Base-by-base conservation (phyloP, 2,888 invertebrate species). In the Selenia dentaria region DNA sequence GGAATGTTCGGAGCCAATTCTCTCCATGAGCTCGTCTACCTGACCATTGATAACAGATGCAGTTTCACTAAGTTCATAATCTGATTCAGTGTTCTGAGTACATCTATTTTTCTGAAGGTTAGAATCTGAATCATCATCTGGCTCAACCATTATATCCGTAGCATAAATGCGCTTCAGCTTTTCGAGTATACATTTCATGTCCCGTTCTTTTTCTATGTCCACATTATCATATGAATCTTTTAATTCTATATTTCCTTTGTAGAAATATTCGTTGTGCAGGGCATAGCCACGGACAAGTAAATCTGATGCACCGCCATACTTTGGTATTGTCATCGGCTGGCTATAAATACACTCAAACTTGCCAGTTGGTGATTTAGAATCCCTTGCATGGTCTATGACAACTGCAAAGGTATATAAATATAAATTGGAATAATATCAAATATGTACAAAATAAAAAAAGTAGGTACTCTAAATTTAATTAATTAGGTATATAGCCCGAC, bases 301-400 rank as follows among this genome's bases (percentile, higher is more conserved):
- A 42, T 90, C 82, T 5, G 68, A 50, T 4, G 71, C 67, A 5
- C 54, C 55, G 1, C 70, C 70, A 51, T 71, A 83, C 18, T 64
- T 67, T 4, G 80, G 83, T 24, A 65, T 44, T 8, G 80, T 78
- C 60, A 85, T 70, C 2, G 82, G 76, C 42, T 90, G 90, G 4
- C 70, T 74, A 59, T 91, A 92, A 36, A 91, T 85, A 37, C 91
- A 83, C 74, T 93, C 92, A 54, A 94, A 94, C 13, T 84, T 84
- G 4, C 94, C 94, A 0, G 94, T 93, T 3, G 82, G 48, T 0
- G 92, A 82, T 12, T 62, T 72, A 0, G 83, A 58, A 65, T 92
- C 63, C 12, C 59, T 58, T 31, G 79, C 70, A 40, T 79, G 57
- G 63, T 93, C 93, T 20, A 93, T 77, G 8, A 93, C 84, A 63